Conservation (phyloP, 2,888 invertebrate species). For the Rotaria sp. region DNA sequence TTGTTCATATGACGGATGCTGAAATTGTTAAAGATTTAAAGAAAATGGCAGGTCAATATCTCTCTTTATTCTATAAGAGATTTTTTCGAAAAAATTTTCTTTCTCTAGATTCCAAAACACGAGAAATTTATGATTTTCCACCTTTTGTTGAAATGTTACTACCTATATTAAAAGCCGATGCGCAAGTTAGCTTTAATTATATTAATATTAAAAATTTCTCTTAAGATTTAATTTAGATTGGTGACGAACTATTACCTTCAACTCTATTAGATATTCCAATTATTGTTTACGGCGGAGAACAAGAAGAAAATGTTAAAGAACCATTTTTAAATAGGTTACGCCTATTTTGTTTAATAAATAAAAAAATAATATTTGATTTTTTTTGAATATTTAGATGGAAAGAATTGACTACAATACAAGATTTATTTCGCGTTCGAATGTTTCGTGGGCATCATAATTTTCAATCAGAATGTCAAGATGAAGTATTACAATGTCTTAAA, state of each 20-base stretch:
- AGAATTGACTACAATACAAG: background rate
- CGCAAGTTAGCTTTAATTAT: too few relatives aligned
- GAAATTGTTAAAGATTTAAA: background rate
- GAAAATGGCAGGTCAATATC: background rate
- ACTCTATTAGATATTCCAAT: background rate
- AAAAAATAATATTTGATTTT: too few relatives aligned
- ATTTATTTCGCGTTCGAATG: background rate
- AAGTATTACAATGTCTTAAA: background rate
- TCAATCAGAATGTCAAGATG: background rate
- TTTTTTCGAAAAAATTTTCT: too few relatives aligned
- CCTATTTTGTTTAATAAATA: too few relatives aligned
- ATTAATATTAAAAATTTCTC: too few relatives aligned
- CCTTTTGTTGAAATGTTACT: background rate
- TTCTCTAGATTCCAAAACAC: background rate
- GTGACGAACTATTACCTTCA: background rate
- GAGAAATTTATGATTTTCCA: background rate
- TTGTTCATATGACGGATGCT: background rate
- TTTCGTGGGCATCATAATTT: conserved; percentile 2
- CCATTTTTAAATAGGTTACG: background rate
- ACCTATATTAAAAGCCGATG: conserved; percentile 14
- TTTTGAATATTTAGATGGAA: background rate
- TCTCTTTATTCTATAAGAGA: too few relatives aligned
- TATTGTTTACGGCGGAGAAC: background rate
- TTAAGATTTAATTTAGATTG: background rate
- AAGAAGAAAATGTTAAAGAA: conserved; percentile 13